Conservation (phyloP, 2,888 invertebrate species). For the Lymantria dispar region DNA sequence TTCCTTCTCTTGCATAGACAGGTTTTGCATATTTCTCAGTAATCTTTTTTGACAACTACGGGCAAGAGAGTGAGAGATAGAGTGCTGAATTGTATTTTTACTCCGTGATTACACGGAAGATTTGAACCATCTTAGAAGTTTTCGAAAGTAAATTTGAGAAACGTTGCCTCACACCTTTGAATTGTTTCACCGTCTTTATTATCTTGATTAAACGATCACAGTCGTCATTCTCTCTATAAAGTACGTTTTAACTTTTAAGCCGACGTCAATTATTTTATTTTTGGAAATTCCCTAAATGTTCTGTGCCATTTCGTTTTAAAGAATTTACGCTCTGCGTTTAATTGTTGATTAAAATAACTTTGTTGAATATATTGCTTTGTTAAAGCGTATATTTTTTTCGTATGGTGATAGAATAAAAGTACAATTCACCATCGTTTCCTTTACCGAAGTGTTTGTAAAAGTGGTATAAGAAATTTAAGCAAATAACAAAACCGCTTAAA, state of each 20-base stretch:
- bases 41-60: background rate
- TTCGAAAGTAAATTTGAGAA: background rate
- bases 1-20: too few relatives aligned
- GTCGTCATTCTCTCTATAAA: slow-evolving; percentile 2
- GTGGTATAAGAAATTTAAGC: too few relatives aligned
- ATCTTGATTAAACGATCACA: slow-evolving; percentile 27
- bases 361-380: slow-evolving; percentile 20
- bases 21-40: too few relatives aligned
- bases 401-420: too few relatives aligned
- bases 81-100: background rate
- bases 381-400: too few relatives aligned
- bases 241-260: slow-evolving; percentile 12
- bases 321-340: slow-evolving; percentile 25
- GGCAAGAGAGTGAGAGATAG: background rate
- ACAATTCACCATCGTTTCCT: too few relatives aligned
- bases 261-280: slow-evolving; percentile 33
- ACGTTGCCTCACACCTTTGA: background rate
- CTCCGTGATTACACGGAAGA: background rate
- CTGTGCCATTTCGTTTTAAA: slow-evolving; percentile 5
- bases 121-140: background rate
- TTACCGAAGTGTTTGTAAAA: too few relatives aligned
- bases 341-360: slow-evolving; percentile 37
- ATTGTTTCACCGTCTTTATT: slow-evolving; percentile 21
- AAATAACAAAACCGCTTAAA: too few relatives aligned
- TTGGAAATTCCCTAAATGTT: slow-evolving; percentile 25